Evolutionary conservation across 1,140 invertebrate species (phyloP).

Genomic region (Atta texana): DNA sequence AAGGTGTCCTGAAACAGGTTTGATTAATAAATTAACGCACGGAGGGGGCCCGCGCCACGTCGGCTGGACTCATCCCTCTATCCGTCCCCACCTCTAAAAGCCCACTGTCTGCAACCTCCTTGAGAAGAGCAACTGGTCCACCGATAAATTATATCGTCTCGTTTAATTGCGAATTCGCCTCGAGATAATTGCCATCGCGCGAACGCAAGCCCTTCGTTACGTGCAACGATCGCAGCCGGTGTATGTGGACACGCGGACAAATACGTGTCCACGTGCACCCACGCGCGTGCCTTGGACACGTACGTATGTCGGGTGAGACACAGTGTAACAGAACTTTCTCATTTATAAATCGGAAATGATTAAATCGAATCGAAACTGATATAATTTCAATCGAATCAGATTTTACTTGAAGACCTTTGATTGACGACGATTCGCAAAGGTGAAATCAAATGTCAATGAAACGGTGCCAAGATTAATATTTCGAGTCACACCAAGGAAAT

Average conservation of each 20-base stretch:
- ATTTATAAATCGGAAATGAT: constrained; percentile 16
- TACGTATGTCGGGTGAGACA: not conserved
- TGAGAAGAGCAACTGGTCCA: constrained; percentile 54
- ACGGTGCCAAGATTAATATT: not conserved
- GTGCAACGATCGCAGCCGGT: constrained; percentile 29
- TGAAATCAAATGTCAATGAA: constrained; percentile 20
- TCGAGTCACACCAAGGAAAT: not conserved
- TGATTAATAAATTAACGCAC: constrained; percentile 70
- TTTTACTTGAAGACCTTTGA: not conserved
- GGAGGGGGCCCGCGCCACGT: constrained; percentile 50
- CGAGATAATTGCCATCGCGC: constrained; percentile 62
- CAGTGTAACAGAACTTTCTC: constrained; percentile 3
- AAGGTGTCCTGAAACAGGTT: constrained; percentile 68
- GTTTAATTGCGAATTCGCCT: constrained; percentile 67
- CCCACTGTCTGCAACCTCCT: constrained; percentile 40
- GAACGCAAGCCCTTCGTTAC: constrained; percentile 45
- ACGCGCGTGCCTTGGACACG: constrained; percentile 31
- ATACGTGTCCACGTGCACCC: constrained; percentile 33
- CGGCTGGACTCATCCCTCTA: not conserved
- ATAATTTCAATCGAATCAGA: not conserved
- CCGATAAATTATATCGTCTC: constrained; percentile 67
- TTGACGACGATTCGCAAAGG: not conserved
- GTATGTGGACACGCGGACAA: constrained; percentile 31
- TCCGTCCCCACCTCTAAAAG: not conserved
- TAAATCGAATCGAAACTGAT: not conserved